Base-by-base conservation (phyloP, 2,113 vertebrate species). In the Pelecanus crispus region DNA sequence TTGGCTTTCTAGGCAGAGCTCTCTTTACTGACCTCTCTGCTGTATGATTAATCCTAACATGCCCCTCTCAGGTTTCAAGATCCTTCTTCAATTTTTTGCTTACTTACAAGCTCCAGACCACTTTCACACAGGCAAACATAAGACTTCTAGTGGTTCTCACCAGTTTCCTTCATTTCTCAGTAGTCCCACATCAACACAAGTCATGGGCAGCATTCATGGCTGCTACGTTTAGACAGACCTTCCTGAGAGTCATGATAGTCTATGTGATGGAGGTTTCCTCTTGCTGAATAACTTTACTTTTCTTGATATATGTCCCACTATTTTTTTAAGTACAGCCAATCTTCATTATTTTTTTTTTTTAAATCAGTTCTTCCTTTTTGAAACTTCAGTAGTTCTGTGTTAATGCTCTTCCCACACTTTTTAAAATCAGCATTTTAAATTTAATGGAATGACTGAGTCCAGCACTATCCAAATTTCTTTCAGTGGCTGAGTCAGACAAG, bases 131-230 rank as follows among this genome's bases (percentile, higher is more conserved):
- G 38, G 31, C 25, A 83, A 67, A 50, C n/a, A 65, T 10, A 65
- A 61, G 36, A 19, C 31, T 74, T 65, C 8, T 25, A 62, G 6
- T 29, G 12, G 16, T 86, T 80, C 45, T 80, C 49, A 72, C 36
- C 17, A n/a, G 10, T 63, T 72, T 82, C 26, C 12, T 83, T 90
- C 0, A 0, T 36, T 79, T 92, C 52, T 55, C 42, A 67, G 53
- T 44, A 52, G 28, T 45, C 13, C 17, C 47, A 44, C 9, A 22
- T 2, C 0, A 0, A 44, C 11, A 9, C 0, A 2, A 80, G 12
- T 28, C 13, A 29, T 18, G 2, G 9, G 8, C 12, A 87, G 12
- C 38, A 38, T 59, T 61, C 29, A 13, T 17, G 45, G 19, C 38
- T 58, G 8, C 20, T 53, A 1, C 29, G 9, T 42, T 84, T 74